phyloP scores from a whole-genome alignment of 2,113 vertebrate genomes.

The Oncorhynchus nerka region DNA sequence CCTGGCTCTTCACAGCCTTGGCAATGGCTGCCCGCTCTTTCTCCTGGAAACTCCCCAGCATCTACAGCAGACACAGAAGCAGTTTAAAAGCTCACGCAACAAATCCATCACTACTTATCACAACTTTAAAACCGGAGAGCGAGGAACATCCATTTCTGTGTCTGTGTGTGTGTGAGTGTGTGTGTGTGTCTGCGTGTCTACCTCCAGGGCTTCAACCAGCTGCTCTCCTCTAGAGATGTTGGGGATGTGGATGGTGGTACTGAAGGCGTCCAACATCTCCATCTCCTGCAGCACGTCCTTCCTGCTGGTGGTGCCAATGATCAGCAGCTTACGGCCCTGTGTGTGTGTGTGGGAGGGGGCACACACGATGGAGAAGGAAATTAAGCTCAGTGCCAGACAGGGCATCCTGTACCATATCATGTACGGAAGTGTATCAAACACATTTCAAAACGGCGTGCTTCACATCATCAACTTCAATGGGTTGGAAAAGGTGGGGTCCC shows the following conservation, averaged over 20 bases:
- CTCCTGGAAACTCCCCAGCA: slow-evolving; percentile 91
- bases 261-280: slow-evolving; percentile 95
- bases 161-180: not conserved
- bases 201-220: slow-evolving; percentile 89
- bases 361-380: too few species aligned
- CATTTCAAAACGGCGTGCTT: too few species aligned
- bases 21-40: slow-evolving; percentile 84
- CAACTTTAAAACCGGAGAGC: not conserved
- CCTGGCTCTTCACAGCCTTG: slow-evolving; percentile 78
- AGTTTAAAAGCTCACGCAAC: not conserved
- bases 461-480: too few species aligned
- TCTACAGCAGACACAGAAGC: slow-evolving; percentile 63
- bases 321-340: slow-evolving; percentile 94
- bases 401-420: too few species aligned
- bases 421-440: too few species aligned
- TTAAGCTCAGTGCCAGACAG: too few species aligned
- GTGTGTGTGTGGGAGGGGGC: slow-evolving; percentile 10
- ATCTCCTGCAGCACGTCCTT: slow-evolving; percentile 96
- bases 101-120: too few species aligned
- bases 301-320: slow-evolving; percentile 94
- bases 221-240: slow-evolving; percentile 88
- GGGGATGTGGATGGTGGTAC: slow-evolving; percentile 92
- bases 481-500: too few species aligned
- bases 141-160: not conserved
- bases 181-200: slow-evolving; percentile 19